Evolutionary conservation across 92 coral and sea anemone species (phyloP), one percentile per base, ranked within the genome.

Genomic region (Galaxea fascicularis): DNA sequence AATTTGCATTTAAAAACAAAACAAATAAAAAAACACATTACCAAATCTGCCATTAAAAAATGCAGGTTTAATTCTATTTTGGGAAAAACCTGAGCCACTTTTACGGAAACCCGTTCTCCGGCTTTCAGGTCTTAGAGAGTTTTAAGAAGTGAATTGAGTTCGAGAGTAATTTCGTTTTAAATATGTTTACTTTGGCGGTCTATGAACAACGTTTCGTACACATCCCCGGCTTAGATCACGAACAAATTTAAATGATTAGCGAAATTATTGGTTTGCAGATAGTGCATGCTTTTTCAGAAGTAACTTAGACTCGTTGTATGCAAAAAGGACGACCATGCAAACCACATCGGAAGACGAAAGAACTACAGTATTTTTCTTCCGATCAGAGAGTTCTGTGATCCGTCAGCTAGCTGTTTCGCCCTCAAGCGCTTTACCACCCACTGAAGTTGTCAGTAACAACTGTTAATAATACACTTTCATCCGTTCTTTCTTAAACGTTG

Each of bases 111-210:
- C 60, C 17, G 41, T 60, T 77, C 62, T 62, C 71, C 71, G 82
- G 59, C 71, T 22, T 60, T 21, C 45, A 60, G 15, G 44, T 16
- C 25, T 57, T 57, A 3, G 54, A 49, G 54, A 15, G 54, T 1
- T 10, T 49, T 49, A 14, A 9, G 0, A 4, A 49, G 54, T 49
- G 6, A 49, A 49, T 49, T 49, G 10, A 49, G 10, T 27, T 65
- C n/a, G 71, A 25, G 14, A 12, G 18, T 74, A 13, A 16, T 41
- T 62, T 60, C 14, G 8, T 31, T 24, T 76, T 5, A 28, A 53
- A 47, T 31, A 26, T 67, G 84, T 65, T 52, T 79, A 65, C 63
- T 51, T 79, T 51, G 39, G 76, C 30, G 27, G 4, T 25, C 63
- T 22, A 35, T n/a, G 9, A 58, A 45, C 63, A 57, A 52, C 21